Base-by-base conservation (phyloP, 2,888 invertebrate species). In the Vanessa cardui region DNA sequence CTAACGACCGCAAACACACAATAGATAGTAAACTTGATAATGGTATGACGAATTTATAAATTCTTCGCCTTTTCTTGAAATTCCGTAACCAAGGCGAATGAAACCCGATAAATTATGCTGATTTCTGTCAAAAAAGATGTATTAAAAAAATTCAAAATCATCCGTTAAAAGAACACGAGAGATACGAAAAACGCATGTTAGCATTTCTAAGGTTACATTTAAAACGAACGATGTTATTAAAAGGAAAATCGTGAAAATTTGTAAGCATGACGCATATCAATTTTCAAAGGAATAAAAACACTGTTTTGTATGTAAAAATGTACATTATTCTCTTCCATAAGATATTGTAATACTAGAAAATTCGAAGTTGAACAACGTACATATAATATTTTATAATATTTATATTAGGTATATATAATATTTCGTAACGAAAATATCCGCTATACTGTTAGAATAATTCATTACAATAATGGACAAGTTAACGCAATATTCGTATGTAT, bases 11-110 rank as follows among this genome's bases (percentile, higher is more conserved):
- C 79, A 78, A 72, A 74, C 70, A 66, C 71, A 78, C 75, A 80
- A 78, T 86, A 88, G 88, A 77, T 83, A 80, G 85, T 81, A 84
- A 88, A 84, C 83, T 82, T 79, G 83, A 84, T 89, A 89, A 90
- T 88, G 87, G 85, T 77, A 39, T 78, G 80, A 77, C 74, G 76
- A 80, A 86, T 89, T 88, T 87, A 88, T 85, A 85, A 83, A 87
- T 86, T 85, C 83, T 85, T 84, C 12, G 78, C 77, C 79, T 76
- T 76, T 77, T 26, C 18, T 68, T 59, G 44, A 66, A 64, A 69
- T 67, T 52, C 69, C 58, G 26, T 31, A 16, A 12, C 7, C 26
- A 52, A 16, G 26, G 15, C 16, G 52, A 52, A 16, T 31, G 52
- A 52, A 31, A 52, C 26, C 52, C 16, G 2, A 52, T 52, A 52